phyloP scores from a whole-genome alignment of 2,113 vertebrate species.

The Callaeas wilsoni region DNA sequence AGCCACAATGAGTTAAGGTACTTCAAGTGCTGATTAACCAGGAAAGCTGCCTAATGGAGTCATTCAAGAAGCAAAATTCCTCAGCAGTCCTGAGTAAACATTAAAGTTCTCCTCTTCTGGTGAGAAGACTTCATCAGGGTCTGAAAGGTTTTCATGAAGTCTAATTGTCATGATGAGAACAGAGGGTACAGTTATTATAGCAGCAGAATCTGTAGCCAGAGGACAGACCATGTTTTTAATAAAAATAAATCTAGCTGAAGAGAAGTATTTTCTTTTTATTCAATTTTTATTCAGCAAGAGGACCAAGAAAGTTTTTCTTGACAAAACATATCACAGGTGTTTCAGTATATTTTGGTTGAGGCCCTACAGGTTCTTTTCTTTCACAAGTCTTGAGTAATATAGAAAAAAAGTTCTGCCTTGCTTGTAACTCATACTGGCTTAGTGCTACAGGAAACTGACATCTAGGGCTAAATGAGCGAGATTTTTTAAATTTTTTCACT shows the following conservation, averaged over 20 bases:
- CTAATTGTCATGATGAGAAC: neutral
- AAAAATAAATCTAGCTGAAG: neutral
- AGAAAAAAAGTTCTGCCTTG: neutral
- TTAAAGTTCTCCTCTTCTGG: neutral
- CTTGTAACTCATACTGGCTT: neutral
- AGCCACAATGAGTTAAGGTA: neutral
- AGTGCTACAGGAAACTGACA: neutral
- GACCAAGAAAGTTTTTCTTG: neutral
- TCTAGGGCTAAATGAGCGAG: neutral
- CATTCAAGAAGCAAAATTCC: neutral
- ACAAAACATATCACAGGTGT: neutral
- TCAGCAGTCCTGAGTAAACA: neutral
- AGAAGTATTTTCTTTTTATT: neutral
- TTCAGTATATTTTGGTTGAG: neutral
- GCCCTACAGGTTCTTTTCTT: neutral
- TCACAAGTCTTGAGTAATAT: neutral
- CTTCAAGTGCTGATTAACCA: neutral
- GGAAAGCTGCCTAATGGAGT: neutral
- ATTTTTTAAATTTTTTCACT: neutral
- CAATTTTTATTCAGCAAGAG: neutral
- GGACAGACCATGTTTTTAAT: neutral
- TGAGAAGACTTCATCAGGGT: neutral
- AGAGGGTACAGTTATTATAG: neutral
- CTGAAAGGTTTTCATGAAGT: neutral
- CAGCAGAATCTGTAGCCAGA: neutral